phyloP scores from a whole-genome alignment of 2,888 invertebrate species.

The Atethmia centrago region DNA sequence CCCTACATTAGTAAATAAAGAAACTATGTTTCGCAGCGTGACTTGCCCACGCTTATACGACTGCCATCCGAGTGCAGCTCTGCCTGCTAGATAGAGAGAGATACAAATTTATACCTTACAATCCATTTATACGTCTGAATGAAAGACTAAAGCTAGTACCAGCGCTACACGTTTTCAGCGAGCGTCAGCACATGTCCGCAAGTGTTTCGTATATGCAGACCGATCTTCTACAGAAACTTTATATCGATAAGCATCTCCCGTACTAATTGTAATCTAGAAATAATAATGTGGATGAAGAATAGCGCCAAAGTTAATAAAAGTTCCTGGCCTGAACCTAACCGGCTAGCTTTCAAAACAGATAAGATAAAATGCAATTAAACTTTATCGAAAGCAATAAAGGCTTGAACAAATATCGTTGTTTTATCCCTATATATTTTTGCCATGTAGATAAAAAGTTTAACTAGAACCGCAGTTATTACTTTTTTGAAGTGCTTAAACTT shows the following conservation, averaged over 20 bases:
- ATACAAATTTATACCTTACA: constrained; percentile 10
- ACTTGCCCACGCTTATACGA: background rate
- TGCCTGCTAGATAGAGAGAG: background rate
- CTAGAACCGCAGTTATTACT: constrained; percentile 7
- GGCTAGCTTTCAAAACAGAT: constrained; percentile 33
- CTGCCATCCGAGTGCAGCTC: background rate
- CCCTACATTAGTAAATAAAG: background rate
- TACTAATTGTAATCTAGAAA: constrained; percentile 1
- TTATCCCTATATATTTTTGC: constrained; percentile 33
- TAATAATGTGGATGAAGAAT: background rate
- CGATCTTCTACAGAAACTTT: constrained; percentile 13
- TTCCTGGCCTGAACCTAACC: background rate
- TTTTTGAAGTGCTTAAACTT: constrained; percentile 8
- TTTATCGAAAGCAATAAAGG: constrained; percentile 38
- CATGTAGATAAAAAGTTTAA: constrained; percentile 16
- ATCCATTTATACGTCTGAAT: constrained; percentile 4
- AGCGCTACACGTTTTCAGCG: background rate
- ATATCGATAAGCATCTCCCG: background rate
- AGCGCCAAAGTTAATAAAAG: constrained; percentile 30
- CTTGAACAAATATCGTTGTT: constrained; percentile 24
- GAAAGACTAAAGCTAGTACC: background rate
- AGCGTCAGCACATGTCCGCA: background rate
- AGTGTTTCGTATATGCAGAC: constrained; percentile 1
- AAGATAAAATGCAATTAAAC: constrained; percentile 41
- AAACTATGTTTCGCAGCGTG: background rate